A percentile compares a stretch with the other conserved stretches of the same genome.
Conservation (phyloP, 2,113 vertebrate genomes). For the Herpetotheres cachinnans region DNA sequence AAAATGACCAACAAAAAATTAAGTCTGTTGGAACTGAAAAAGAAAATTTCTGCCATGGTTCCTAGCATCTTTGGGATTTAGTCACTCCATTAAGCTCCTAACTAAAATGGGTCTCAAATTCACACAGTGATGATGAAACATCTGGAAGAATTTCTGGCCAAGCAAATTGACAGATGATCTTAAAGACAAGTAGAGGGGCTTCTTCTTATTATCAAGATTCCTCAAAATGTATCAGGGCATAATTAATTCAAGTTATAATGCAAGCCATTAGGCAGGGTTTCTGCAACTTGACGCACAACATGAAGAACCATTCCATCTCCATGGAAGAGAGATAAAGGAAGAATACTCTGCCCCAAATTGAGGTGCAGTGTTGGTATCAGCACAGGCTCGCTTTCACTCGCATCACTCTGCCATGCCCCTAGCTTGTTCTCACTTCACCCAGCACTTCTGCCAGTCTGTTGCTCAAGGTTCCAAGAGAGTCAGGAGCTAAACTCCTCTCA, state of each 20-base stretch:
- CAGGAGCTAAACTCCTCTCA: neutral
- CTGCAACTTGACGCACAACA: neutral
- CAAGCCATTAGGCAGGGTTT: neutral
- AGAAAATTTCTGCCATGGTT: neutral
- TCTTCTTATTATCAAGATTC: neutral
- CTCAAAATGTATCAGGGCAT: neutral
- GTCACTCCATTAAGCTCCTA: neutral
- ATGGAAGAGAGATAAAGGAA: neutral
- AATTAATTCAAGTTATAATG: neutral
- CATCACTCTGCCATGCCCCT: too few relatives aligned
- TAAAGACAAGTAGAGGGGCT: neutral
- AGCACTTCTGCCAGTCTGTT: neutral
- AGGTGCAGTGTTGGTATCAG: neutral
- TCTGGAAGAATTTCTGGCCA: neutral
- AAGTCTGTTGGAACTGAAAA: neutral
- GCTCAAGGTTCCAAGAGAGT: neutral
- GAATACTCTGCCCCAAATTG: neutral
- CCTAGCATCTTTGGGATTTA: neutral
- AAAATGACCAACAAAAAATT: neutral
- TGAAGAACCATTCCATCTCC: neutral
- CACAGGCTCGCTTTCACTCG: neutral
- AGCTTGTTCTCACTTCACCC: neutral
- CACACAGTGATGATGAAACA: neutral
- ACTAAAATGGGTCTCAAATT: neutral
- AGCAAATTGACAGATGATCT: neutral